Evolutionary conservation across 2,888 invertebrate genomes (phyloP), one percentile per base, ranked within the genome.

Genomic region (Dendrolimus houi): DNA sequence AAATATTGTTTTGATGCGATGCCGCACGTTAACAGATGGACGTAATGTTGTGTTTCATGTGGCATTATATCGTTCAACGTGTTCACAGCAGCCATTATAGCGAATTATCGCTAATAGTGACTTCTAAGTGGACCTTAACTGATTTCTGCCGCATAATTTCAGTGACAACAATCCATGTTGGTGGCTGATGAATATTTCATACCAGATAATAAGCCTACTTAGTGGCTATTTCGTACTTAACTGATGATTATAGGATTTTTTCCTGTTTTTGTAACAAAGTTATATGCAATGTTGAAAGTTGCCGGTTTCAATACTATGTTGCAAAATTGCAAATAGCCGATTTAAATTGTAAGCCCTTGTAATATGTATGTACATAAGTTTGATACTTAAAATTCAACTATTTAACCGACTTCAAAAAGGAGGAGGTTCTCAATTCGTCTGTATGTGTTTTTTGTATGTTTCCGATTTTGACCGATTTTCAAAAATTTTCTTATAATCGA

Each of bases 181-280:
- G 83, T 83, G 80, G 81, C 73, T 81, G 75, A 84, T 87, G 85
- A 85, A 87, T 87, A 87, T 83, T 87, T 84, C 84, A 87, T 85
- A 75, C 67, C 71, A 64, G 70, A 77, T 83, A 85, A 84, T 84
- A 67, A 72, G 60, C 74, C 29, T 29, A 29, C 29, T 29, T 29
- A 29, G 29, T 70, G 64, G 73, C 72, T 81, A 81, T 77, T 77
- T 77, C 53, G 74, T 71, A 76, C 74, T 72, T 71, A 67, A 56
- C 60, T 60, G 61, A 65, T 63, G 64, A 70, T 69, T 63, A 68
- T 70, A 65, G 55, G 55, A 54, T 53, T 29, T 9, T 10, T 13
- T 14, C 53, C 29, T n/a, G 13, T 53, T 53, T 29, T 29, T 29
- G 29, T 29, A 29, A 29, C 29, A 29, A 29, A 29, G 29, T 29